phyloP scores from a whole-genome alignment of 2,113 vertebrate genomes.

The Coregonus clupeaformis region DNA sequence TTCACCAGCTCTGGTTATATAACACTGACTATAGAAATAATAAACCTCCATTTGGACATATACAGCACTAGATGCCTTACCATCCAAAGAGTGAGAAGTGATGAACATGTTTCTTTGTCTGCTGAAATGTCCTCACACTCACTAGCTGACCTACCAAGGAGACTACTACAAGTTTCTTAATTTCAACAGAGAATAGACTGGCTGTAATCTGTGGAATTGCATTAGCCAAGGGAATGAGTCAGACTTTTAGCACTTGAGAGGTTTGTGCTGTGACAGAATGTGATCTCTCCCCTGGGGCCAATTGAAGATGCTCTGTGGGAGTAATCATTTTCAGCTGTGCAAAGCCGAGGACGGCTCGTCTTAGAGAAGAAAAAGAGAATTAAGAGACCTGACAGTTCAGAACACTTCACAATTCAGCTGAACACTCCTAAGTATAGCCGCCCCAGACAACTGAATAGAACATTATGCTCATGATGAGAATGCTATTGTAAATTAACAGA shows the following conservation, averaged over 20 bases:
- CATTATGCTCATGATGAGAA: conserved; percentile 54
- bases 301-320: conserved; percentile 73
- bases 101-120: not conserved
- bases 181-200: conserved; percentile 57
- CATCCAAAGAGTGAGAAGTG: not conserved
- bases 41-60: not conserved
- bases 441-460: conserved; percentile 54
- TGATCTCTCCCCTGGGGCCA: conserved; percentile 73
- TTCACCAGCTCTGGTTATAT: not conserved
- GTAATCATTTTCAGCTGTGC: conserved; percentile 72
- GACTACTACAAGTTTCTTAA: conserved; percentile 53
- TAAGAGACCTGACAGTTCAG: conserved; percentile 67
- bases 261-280: conserved; percentile 67
- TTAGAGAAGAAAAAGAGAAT: conserved; percentile 57
- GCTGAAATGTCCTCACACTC: not conserved
- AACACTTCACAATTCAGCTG: conserved; percentile 65
- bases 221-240: conserved; percentile 69
- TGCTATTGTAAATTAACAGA: conserved; percentile 47
- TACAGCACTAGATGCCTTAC: not conserved
- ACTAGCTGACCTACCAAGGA: conserved; percentile 26
- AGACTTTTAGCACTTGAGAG: conserved; percentile 68
- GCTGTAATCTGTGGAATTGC: conserved; percentile 66
- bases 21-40: too few relatives aligned
- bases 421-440: conserved; percentile 62
- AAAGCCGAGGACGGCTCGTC: conserved; percentile 39